phyloP scores from a whole-genome alignment of 2,113 vertebrate species.

The Pseudolaguvia tuberculata region DNA sequence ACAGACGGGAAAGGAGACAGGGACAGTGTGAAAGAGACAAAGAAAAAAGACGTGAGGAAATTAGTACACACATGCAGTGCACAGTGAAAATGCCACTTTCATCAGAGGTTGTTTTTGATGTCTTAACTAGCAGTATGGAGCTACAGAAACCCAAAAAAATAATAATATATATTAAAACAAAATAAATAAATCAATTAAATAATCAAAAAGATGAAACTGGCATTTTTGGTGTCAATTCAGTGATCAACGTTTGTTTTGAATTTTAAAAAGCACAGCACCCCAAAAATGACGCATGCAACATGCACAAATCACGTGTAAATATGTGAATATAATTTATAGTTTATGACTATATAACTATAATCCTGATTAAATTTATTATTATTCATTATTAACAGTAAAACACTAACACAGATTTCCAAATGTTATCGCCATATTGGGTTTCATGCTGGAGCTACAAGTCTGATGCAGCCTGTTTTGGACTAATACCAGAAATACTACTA shows the following conservation, averaged over 20 bases:
- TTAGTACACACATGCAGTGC: constrained; percentile 76
- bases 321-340: not conserved
- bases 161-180: not conserved
- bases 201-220: constrained; percentile 23
- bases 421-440: not conserved
- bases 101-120: constrained; percentile 21
- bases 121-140: not conserved
- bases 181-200: no score
- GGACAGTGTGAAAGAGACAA: constrained; percentile 49
- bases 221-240: constrained; percentile 36
- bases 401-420: not conserved
- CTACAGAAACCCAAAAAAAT: not conserved
- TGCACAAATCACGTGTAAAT: constrained; percentile 33
- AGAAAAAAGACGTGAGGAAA: constrained; percentile 54
- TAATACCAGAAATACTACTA: no score
- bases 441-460: not conserved
- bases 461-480: not conserved
- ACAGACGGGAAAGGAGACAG: not conserved
- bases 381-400: not conserved
- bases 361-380: no score
- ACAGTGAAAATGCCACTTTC: constrained; percentile 70
- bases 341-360: no score
- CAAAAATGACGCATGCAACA: constrained; percentile 39
- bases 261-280: constrained; percentile 40
- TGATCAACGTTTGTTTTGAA: constrained; percentile 25